Evolutionary conservation across 1,140 invertebrate species (phyloP).

Genomic region (Reticulitermes speratus): DNA sequence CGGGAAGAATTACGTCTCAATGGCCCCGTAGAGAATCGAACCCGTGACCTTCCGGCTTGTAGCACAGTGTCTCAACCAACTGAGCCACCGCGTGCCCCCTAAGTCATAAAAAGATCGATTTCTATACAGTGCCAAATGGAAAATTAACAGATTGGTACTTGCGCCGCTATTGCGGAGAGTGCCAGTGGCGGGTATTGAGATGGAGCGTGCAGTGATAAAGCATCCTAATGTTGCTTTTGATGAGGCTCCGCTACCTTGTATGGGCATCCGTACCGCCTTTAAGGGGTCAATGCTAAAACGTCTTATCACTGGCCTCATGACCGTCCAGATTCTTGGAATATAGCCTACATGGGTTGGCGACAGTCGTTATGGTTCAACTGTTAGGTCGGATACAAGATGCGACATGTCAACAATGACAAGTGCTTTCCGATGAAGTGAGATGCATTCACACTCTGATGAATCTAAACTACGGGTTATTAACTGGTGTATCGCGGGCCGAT

Average conservation of each 20-base stretch:
- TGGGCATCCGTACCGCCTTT: background rate
- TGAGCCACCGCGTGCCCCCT: too few relatives aligned
- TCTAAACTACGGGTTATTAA: background rate
- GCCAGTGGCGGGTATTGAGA: background rate
- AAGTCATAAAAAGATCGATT: too few relatives aligned
- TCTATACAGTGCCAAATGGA: too few relatives aligned
- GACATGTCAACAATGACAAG: background rate
- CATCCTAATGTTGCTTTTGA: background rate
- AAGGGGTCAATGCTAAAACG: constrained; percentile 3
- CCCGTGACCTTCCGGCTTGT: too few relatives aligned
- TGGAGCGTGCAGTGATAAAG: constrained; percentile 9
- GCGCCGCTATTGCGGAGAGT: background rate
- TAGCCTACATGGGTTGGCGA: background rate
- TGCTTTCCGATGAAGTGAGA: background rate
- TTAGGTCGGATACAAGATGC: background rate
- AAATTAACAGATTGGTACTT: background rate
- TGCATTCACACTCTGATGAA: too few relatives aligned
- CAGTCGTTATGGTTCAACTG: background rate
- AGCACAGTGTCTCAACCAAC: too few relatives aligned
- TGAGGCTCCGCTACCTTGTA: constrained; percentile 3
- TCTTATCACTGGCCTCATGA: constrained; percentile 10
- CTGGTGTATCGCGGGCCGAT: background rate
- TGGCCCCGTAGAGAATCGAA: too few relatives aligned
- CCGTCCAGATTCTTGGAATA: background rate
- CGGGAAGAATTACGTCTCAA: too few relatives aligned